Evolutionary conservation across 2,797 vertebrate species (phyloP), one percentile per base, ranked within the genome.

Genomic region (Siniperca scherzeri): DNA sequence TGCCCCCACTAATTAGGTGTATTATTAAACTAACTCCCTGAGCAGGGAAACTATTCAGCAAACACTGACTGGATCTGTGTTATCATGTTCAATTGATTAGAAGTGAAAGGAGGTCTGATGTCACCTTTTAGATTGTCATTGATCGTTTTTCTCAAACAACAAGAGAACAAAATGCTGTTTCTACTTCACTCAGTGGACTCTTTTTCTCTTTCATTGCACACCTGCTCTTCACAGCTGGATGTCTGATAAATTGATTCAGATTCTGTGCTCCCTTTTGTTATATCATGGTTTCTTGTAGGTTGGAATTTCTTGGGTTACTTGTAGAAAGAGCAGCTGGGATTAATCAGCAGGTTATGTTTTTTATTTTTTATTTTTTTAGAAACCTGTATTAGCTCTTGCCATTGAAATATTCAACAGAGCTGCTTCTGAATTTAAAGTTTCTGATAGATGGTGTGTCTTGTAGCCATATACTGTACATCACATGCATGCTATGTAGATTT

Each of bases 11-110:
- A 90, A 94, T 91, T 89, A 82, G 80, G 19, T 65, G 65, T 80
- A 68, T 74, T 86, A 80, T 91, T 90, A 83, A 89, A 88, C 56
- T 13, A 82, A 80, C 52, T 88, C 83, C 77, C 80, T 67, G 65
- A 77, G 73, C 74, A 64, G 84, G 55, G 53, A 73, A 81, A 84
- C 81, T 65, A 74, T 77, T 81, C 83, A 87, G 77, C 60, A 53
- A 82, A 79, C 77, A 46, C 72, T 66, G 55, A 42, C 67, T 81
- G 72, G 56, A 75, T 88, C 71, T 11, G 36, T 88, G 81, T 71
- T 91, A 84, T 91, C 89, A 86, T 80, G 85, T 90, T 84, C 78
- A 50, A 46, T 69, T 90, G 85, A 91, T 91, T 83, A 64, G 71
- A 91, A 89, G 75, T 81, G 81, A 90, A 87, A 86, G 75, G 44